Percentiles rank a stretch among this genome's conserved stretches.
phyloP scores from a whole-genome alignment of 2,797 vertebrate species.

The Chaenodraco wilsoni region DNA sequence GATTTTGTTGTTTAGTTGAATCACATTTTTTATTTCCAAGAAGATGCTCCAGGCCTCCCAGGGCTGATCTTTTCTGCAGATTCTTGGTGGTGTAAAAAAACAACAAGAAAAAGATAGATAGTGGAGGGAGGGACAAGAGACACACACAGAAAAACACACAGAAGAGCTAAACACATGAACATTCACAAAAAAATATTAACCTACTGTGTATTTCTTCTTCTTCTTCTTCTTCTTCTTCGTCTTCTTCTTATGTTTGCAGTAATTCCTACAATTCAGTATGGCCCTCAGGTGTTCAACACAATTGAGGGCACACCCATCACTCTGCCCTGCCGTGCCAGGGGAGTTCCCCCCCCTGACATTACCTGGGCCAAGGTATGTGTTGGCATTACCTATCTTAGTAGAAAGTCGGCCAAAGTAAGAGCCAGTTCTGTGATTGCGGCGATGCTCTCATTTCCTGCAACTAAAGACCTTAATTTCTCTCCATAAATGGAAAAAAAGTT shows the following conservation, averaged over 20 bases:
- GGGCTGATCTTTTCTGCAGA: conserved; percentile 61
- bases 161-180: no score
- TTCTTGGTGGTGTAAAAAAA: conserved; percentile 27
- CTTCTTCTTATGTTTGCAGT: conserved; percentile 77
- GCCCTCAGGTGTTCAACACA: conserved; percentile 95
- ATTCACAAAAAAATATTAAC: no score
- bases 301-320: conserved; percentile 90
- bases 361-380: conserved; percentile 91
- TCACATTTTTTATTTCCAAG: conserved; percentile 23
- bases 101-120: conserved; percentile 29
- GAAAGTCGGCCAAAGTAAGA: neutral
- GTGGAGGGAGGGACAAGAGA: conserved; percentile 25
- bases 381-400: neutral
- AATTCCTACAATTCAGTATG: conserved; percentile 92
- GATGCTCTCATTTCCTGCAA: neutral
- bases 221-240: neutral
- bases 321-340: conserved; percentile 90
- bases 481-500: neutral
- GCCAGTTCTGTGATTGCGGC: neutral
- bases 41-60: conserved; percentile 44
- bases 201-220: no score
- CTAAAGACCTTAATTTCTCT: neutral
- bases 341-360: conserved; percentile 90
- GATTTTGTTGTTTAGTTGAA: conserved; percentile 31
- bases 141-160: conserved; percentile 5